Percentiles rank a stretch among this genome's conserved stretches.
phyloP scores from a whole-genome alignment of 2,888 invertebrate genomes.

The Cryptus armator region DNA sequence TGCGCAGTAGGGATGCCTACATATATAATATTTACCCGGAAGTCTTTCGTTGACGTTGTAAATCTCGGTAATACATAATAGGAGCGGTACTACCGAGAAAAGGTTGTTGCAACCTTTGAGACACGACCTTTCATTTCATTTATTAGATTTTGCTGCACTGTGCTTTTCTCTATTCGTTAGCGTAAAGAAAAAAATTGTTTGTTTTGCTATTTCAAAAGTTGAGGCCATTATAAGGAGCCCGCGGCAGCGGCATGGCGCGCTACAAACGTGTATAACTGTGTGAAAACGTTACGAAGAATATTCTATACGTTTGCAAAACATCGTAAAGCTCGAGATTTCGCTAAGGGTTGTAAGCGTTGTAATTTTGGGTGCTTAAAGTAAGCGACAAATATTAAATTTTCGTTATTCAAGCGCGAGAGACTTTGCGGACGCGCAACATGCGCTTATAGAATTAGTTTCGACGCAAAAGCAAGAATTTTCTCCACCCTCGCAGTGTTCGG shows the following conservation, averaged over 20 bases:
- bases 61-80: conserved; percentile 50
- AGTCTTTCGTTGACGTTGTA: conserved; percentile 43
- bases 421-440: neutral
- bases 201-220: conserved; percentile 43
- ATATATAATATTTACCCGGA: conserved; percentile 17
- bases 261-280: conserved; percentile 5
- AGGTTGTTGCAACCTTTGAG: neutral
- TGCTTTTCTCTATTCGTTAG: conserved; percentile 33
- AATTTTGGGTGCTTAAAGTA: neutral
- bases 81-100: conserved; percentile 8
- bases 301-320: neutral
- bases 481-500: neutral
- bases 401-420: neutral
- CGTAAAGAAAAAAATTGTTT: conserved; percentile 27
- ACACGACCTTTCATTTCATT: neutral
- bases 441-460: conserved; percentile 15
- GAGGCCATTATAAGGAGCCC: conserved; percentile 21
- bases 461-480: conserved; percentile 2
- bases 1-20: conserved; percentile 5
- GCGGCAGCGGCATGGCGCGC: conserved; percentile 21
- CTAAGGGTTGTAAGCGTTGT: neutral
- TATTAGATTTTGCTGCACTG: conserved; percentile 25
- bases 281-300: conserved; percentile 3
- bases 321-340: neutral
- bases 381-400: conserved; percentile 20